Conservation (phyloP, 2,888 invertebrate species). For the Pecten maximus region DNA sequence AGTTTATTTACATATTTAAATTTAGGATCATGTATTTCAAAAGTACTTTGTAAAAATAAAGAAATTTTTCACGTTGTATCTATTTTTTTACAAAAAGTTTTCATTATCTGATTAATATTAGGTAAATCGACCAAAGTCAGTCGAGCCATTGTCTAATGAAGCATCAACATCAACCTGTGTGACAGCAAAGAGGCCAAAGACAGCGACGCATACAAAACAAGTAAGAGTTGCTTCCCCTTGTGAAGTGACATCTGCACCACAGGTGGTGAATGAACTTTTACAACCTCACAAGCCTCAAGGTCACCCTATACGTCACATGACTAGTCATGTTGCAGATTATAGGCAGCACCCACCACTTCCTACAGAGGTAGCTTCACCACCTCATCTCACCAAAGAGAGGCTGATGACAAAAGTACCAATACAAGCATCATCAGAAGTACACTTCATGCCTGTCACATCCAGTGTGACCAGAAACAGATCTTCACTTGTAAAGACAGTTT, state of each 20-base stretch:
- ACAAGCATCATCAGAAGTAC: neutral
- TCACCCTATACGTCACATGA: conserved; percentile 48
- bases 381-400: conserved; percentile 50
- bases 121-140: conserved; percentile 4
- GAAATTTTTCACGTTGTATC: too few species aligned
- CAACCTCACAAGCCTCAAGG: conserved; percentile 57
- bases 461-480: neutral
- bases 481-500: neutral
- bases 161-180: neutral
- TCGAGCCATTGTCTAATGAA: neutral
- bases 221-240: neutral
- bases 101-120: neutral
- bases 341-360: conserved; percentile 31
- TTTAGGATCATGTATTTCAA: too few species aligned
- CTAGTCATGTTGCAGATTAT: conserved; percentile 43
- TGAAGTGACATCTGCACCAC: conserved; percentile 42
- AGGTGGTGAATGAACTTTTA: conserved; percentile 63
- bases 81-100: too few species aligned
- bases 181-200: neutral
- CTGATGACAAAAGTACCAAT: neutral
- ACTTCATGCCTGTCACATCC: neutral
- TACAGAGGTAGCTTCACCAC: conserved; percentile 46
- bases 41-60: too few species aligned
- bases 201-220: neutral
- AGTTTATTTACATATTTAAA: too few species aligned